Conservation (phyloP, 2,113 vertebrate genomes). For the Microcebus jonahi region DNA sequence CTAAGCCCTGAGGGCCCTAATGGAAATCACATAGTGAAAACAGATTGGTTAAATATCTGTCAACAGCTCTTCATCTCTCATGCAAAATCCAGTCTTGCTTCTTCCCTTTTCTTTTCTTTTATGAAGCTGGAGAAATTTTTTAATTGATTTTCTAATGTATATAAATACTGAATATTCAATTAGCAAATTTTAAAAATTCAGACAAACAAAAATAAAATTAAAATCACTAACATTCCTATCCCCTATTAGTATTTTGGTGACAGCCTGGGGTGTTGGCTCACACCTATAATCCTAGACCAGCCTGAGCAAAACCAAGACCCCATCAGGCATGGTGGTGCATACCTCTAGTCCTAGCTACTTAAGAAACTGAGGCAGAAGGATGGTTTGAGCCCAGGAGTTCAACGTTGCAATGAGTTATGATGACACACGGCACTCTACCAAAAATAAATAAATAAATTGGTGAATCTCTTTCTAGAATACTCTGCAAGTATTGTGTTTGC, state of each 20-base stretch:
- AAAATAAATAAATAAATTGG: neutral
- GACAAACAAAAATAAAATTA: conserved; percentile 16
- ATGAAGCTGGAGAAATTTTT: neutral
- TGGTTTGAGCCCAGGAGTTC: too few relatives aligned
- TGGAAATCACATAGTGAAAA: neutral
- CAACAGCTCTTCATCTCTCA: neutral
- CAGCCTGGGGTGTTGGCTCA: too few relatives aligned
- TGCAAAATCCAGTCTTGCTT: neutral
- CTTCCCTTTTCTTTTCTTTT: neutral
- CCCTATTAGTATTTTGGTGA: neutral
- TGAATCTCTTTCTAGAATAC: neutral
- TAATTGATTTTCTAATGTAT: conserved; percentile 2
- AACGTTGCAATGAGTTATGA: too few relatives aligned
- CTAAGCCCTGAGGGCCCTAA: neutral
- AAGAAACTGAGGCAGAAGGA: too few relatives aligned
- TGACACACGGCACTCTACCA: too few relatives aligned
- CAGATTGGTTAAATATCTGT: neutral
- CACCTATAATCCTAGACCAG: too few relatives aligned
- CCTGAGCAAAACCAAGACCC: too few relatives aligned
- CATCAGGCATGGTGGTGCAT: too few relatives aligned
- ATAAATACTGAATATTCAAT: neutral
- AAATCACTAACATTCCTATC: neutral
- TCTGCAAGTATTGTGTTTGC: neutral
- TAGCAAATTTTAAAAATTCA: conserved; percentile 28
- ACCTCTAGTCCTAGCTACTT: too few relatives aligned